Base-by-base conservation (phyloP, 2,797 vertebrate genomes). In the Chrysocyon brachyurus region DNA sequence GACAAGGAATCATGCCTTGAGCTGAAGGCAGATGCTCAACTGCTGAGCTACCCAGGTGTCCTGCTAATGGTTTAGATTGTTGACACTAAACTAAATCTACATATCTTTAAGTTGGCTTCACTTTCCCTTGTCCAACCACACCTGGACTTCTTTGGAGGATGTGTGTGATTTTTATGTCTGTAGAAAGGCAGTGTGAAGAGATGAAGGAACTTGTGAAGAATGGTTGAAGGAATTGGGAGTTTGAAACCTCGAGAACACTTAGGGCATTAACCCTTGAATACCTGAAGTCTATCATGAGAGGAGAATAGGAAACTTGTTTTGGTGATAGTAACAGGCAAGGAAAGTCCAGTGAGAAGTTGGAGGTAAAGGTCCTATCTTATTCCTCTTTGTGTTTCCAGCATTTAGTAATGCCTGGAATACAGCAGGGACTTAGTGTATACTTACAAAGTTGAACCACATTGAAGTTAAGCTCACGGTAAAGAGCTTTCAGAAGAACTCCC, bases 381-480 rank as follows among this genome's bases (percentile, higher is more conserved):
- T 63, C n/a, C n/a, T 70, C 63, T 81, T 73, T 54, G 89, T 81
- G 56, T 79, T 7, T 11, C 33, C 33, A 22, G n/a, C 26, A 85
- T 63, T 46, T 84, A 24, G 52, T 75, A 12, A n/a, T 83, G 15
- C 59, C 59, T 77, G 81, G n/a, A 49, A 70, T 64, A 89, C 8
- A 78, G 63, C 64, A 79, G 28, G 10, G 79, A 78, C 56, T 90
- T 26, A 28, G 1, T 24, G 19, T 61, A 70, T 52, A 46, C 11
- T 73, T 57, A 57, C 0, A 36, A 61, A 52, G 24, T 87, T 31
- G 33, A 78, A 40, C 54, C 2, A 2, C n/a, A 72, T 28, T 91
- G 68, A 77, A 83, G 52, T 81, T 82, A 82, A 94, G 28, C 26
- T 72, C 24, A 64, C 28, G 70, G 19, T 86, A 24, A 89, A 97